phyloP scores from a whole-genome alignment of 1,140 invertebrate species.

The Drosophila parabipectinata region DNA sequence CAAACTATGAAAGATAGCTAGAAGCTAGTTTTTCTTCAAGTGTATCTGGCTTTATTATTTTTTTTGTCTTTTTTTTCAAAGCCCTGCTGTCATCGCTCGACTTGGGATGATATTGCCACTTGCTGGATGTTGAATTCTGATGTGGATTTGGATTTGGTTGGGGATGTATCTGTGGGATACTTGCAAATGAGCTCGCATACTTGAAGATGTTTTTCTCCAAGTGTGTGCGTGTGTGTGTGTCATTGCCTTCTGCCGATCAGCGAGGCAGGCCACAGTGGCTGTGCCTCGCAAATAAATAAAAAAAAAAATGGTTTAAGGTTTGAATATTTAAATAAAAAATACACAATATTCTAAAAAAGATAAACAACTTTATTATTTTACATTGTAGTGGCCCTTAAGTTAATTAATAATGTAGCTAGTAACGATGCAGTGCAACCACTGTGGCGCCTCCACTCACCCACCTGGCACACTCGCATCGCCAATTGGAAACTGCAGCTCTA shows the following conservation, averaged over 20 bases:
- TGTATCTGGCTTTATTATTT: neutral
- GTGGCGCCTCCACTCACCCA: conserved; percentile 7
- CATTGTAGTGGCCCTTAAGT: too few relatives aligned
- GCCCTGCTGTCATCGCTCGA: conserved; percentile 31
- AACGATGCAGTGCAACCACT: neutral
- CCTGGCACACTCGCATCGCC: neutral
- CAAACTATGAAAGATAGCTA: too few relatives aligned
- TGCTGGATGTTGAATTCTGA: conserved; percentile 23
- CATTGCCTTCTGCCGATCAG: conserved; percentile 32
- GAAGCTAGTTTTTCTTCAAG: neutral
- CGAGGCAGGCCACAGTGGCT: conserved; percentile 21
- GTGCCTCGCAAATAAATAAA: neutral
- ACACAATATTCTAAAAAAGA: neutral
- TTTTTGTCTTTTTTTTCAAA: conserved; percentile 12
- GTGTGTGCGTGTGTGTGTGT: conserved; percentile 9
- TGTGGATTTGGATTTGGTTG: neutral
- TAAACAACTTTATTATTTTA: neutral
- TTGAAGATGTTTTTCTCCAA: conserved; percentile 4
- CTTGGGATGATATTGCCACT: conserved; percentile 72
- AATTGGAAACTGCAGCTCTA: neutral
- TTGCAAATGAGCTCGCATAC: conserved; percentile 28
- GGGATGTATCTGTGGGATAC: neutral
- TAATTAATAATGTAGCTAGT: neutral
- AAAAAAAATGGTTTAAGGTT: too few relatives aligned
- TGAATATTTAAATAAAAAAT: neutral